Base-by-base conservation (phyloP, 2,888 invertebrate genomes). In the Seladonia tumulorum region DNA sequence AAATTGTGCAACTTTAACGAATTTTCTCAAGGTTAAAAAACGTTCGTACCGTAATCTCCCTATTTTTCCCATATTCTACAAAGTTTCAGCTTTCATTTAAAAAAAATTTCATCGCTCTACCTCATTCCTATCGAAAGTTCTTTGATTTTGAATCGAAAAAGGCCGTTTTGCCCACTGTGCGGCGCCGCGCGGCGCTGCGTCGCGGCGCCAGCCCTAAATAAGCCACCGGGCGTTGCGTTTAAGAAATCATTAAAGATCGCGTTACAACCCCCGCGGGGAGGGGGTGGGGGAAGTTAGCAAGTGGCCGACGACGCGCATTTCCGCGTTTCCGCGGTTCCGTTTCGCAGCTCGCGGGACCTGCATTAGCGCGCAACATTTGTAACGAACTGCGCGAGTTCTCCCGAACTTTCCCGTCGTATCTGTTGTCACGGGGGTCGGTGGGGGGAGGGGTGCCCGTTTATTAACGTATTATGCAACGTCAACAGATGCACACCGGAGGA, bases 401-500 rank as follows among this genome's bases (percentile, higher is more conserved):
- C 29, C 29, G 63, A 63, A 85, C 57, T 75, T 77, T 77, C 80
- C 22, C 66, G 83, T n/a, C 35, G 78, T 83, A 85, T 66, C 80
- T 84, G 85, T 84, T 71, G 85, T 80, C 74, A 57, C 42, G 39
- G 29, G 63, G 14, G 14, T 0, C 0, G 57, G 35, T 4, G 63
- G 63, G 18, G 1, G 49, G 1, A 18, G 53, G 53, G 3, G 5
- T 35, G 3, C 16, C 25, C 81, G 85, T 86, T 86, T 86, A 86
- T 86, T 86, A 86, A 85, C 86, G 86, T 81, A 86, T 86, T 84
- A 86, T 81, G 79, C 81, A 79, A 81, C 86, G 81, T 81, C 75
- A 66, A 84, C 84, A 81, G 85, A 86, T 84, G 85, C 84, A 78
- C 85, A 68, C 25, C 25, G 57, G 18, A 22, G 47, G 14, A 22